Evolutionary conservation across 2,888 invertebrate genomes (phyloP).

Genomic region (Yponomeuta sedellus): DNA sequence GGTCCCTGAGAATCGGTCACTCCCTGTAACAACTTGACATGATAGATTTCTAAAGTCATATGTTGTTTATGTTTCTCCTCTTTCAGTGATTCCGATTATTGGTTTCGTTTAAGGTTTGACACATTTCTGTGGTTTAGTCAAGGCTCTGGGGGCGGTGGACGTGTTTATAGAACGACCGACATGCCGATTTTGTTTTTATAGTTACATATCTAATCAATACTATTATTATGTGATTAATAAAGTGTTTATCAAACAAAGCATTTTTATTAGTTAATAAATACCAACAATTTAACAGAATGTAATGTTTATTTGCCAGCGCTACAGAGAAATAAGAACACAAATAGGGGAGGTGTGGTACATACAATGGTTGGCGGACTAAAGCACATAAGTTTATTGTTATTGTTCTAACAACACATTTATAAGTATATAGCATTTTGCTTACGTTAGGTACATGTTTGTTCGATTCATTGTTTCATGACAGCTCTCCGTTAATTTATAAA

Average conservation of each 20-base stretch:
- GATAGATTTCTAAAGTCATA: no score
- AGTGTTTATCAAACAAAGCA: background rate
- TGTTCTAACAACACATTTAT: no score
- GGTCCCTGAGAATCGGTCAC: background rate
- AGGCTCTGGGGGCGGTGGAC: no score
- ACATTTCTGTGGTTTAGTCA: no score
- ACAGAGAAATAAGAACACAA: background rate
- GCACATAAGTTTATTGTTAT: no score
- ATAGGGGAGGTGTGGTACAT: background rate
- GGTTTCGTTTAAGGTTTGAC: background rate
- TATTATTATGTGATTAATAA: constrained; percentile 17
- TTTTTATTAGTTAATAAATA: background rate
- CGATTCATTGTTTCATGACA: no score
- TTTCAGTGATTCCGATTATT: background rate
- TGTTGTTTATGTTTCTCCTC: no score
- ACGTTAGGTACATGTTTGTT: no score
- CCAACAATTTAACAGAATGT: background rate
- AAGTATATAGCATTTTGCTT: no score
- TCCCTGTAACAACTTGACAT: no score
- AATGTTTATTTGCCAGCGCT: background rate
- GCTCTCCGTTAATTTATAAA: no score
- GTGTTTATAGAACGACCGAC: background rate
- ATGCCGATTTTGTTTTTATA: background rate
- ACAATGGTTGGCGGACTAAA: no score
- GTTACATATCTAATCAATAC: constrained; percentile 10